Conservation (phyloP, 2,797 vertebrate genomes). For the Sibirionetta formosa region DNA sequence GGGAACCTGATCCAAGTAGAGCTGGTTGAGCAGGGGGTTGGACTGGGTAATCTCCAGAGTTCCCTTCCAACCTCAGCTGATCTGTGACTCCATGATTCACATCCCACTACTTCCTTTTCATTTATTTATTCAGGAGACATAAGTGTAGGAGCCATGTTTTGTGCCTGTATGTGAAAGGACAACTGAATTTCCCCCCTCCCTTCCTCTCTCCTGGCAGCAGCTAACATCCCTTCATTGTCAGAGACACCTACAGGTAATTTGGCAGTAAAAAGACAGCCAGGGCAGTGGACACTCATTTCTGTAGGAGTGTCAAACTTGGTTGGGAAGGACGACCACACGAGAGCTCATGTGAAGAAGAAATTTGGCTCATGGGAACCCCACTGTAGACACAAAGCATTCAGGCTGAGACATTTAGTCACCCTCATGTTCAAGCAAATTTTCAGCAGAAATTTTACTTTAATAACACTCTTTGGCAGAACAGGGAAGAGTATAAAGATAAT, state of each 20-base stretch:
- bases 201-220: no score
- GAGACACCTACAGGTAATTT: conserved; percentile 65
- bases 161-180: no score
- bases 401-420: conserved; percentile 44
- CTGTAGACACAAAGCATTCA: conserved; percentile 7
- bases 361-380: neutral
- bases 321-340: conserved; percentile 43
- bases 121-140: no score
- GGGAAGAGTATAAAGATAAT: neutral
- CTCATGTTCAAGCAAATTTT: conserved; percentile 6
- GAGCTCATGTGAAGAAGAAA: conserved; percentile 18
- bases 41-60: neutral
- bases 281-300: conserved; percentile 72
- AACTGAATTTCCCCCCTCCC: no score
- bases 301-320: conserved; percentile 69
- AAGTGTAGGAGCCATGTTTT: no score
- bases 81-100: neutral
- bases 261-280: conserved; percentile 65
- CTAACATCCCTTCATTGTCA: conserved; percentile 66
- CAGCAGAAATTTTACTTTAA: conserved; percentile 21
- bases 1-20: no score
- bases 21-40: neutral
- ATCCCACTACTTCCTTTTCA: neutral
- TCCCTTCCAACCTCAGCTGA: neutral
- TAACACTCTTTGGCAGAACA: neutral